Evolutionary conservation across 2,113 vertebrate species (phyloP).

Genomic region (Fulmarus glacialis): DNA sequence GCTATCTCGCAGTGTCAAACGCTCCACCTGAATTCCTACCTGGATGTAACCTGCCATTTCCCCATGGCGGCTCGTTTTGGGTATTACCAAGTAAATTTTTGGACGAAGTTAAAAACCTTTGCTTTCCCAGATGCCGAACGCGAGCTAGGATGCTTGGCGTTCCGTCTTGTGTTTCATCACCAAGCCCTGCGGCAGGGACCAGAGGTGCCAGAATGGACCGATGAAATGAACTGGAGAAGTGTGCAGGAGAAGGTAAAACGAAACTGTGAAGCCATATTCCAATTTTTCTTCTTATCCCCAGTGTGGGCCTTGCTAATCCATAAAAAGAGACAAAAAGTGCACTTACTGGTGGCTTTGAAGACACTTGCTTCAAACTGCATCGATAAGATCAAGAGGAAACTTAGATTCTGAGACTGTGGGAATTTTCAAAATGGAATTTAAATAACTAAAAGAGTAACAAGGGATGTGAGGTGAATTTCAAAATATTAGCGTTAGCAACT

Average conservation of each 20-base stretch:
- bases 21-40: neutral
- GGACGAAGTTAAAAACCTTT: neutral
- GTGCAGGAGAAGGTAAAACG: neutral
- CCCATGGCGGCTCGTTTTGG: neutral
- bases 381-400: neutral
- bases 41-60: neutral
- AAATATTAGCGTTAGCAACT: conserved; percentile 39
- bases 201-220: accelerated
- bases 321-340: neutral
- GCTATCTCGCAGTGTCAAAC: neutral
- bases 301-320: neutral
- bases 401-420: neutral
- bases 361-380: neutral
- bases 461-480: conserved; percentile 44
- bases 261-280: neutral
- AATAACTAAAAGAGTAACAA: conserved; percentile 2
- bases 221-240: neutral
- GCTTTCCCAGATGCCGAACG: accelerated
- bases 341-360: neutral
- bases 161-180: neutral
- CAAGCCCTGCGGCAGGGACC: accelerated
- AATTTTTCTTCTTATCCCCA: neutral
- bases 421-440: conserved; percentile 37
- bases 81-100: neutral
- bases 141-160: accelerated